These are phyloP conservation scores for Odontamblyopus rebecca DNA, from an alignment of 2,797 vertebrate genomes.

Conservation along the genomic window DNA sequence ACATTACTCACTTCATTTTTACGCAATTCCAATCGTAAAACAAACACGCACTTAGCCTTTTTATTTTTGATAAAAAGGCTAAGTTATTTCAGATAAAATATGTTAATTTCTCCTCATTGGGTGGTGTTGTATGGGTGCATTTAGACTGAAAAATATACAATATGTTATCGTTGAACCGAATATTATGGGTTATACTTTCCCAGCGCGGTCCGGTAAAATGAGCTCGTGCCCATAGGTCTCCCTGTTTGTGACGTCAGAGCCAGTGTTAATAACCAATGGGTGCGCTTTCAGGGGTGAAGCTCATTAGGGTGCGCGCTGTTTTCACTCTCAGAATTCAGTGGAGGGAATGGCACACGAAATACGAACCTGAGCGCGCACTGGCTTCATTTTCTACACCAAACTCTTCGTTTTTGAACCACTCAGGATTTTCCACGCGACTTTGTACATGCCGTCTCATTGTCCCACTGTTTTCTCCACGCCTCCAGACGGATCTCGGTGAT, in stretches of 20 bases:
- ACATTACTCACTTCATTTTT: no score
- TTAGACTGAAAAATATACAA: not conserved
- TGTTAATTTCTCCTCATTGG: not conserved
- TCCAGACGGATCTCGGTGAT: slow-evolving; percentile 32
- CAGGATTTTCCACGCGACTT: slow-evolving; percentile 31
- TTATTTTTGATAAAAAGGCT: not conserved
- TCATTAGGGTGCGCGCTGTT: slow-evolving; percentile 64
- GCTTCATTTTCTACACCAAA: slow-evolving; percentile 16
- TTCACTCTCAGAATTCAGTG: slow-evolving; percentile 33
- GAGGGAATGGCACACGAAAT: slow-evolving; percentile 33
- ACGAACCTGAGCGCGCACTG: slow-evolving; percentile 20
- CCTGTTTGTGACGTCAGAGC: slow-evolving; percentile 75
- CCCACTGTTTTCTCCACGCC: not conserved
- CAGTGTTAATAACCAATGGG: slow-evolving; percentile 74
- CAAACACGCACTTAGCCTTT: not conserved
- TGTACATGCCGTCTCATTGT: not conserved
- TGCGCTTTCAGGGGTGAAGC: slow-evolving; percentile 77
- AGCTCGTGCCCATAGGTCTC: slow-evolving; percentile 75
- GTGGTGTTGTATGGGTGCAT: not conserved
- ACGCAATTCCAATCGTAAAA: not conserved
- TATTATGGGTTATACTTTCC: not conserved
- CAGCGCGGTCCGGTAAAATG: slow-evolving; percentile 10
- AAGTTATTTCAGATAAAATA: not conserved
- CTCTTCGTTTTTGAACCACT: slow-evolving; percentile 23
- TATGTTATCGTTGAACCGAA: not conserved